phyloP scores from a whole-genome alignment of 2,113 vertebrate species.

The Cinclus mexicanus region DNA sequence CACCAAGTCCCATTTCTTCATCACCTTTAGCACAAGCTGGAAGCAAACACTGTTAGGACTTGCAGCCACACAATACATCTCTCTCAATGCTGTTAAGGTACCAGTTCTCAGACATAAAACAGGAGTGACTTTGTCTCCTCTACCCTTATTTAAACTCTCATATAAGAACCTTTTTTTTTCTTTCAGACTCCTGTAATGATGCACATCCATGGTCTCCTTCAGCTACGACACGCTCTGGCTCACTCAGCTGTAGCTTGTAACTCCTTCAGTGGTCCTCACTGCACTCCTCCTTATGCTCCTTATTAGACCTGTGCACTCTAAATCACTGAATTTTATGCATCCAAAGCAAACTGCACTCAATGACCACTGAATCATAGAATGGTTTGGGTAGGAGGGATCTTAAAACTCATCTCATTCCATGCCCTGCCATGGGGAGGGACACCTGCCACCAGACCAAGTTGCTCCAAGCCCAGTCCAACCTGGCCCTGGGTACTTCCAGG shows the following conservation, averaged over 20 bases:
- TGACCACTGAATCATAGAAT: neutral
- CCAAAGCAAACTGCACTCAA: neutral
- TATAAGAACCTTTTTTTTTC: neutral
- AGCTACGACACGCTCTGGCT: neutral
- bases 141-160: neutral
- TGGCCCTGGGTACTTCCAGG: neutral
- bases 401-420: neutral
- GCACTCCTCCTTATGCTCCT: neutral
- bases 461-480: rapidly evolving
- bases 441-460: neutral
- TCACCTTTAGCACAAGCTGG: neutral
- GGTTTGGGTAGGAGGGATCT: neutral
- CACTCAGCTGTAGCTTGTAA: neutral
- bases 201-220: neutral
- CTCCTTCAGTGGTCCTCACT: neutral
- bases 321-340: neutral
- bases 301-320: rapidly evolving
- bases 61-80: neutral
- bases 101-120: neutral
- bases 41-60: neutral
- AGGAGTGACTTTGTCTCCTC: neutral
- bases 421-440: neutral
- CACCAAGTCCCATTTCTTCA: neutral
- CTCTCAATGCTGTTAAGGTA: neutral
- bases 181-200: neutral